Base-by-base conservation (phyloP, 2,797 vertebrate species). In the Pipistrellus kuhlii region DNA sequence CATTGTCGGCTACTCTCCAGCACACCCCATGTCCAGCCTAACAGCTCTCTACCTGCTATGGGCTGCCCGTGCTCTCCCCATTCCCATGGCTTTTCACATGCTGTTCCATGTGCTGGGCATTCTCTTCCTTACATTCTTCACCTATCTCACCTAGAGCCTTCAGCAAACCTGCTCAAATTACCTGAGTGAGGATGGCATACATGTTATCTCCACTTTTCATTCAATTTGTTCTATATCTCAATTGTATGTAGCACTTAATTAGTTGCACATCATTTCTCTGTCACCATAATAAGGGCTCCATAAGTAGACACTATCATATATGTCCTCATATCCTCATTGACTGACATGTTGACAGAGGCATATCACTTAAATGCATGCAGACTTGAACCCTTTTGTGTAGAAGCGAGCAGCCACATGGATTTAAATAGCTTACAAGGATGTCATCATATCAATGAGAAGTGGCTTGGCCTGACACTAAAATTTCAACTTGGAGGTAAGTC, bases 401-500 rank as follows among this genome's bases (percentile, higher is more conserved):
- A 81, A 13, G n/a, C 5, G 23, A 68, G 72, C 25, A 90, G 27
- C 2, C 18, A 3, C 1, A 27, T 2, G 1, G 32, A 88, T 48
- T 72, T 85, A 51, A 69, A 75, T 27, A n/a, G 6, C 44, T 55
- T 90, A 77, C 46, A 64, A n/a, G 13, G 11, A 12, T 38, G 44
- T 76, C n/a, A 85, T 21, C 30, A 30, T 35, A 25, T 85, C 44
- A 72, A 90, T 10, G 17, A 7, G 75, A 66, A 88, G 20, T 44
- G 57, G 4, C 23, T 64, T 57, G 72, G 23, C 32, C 84, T 94
- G 48, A 76, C 27, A 46, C 25, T 57, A 85, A 27, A 53, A 72
- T 46, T 94, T 88, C 81, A 85, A 44, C 51, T 80, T 48, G 3
- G 32, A 95, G 8, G 17, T 55, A 78, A 71, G 32, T 38, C 12